Percentiles rank a stretch among this genome's conserved stretches.
Conservation (phyloP, 2,888 invertebrate genomes). For the Drosophila mulleri region DNA sequence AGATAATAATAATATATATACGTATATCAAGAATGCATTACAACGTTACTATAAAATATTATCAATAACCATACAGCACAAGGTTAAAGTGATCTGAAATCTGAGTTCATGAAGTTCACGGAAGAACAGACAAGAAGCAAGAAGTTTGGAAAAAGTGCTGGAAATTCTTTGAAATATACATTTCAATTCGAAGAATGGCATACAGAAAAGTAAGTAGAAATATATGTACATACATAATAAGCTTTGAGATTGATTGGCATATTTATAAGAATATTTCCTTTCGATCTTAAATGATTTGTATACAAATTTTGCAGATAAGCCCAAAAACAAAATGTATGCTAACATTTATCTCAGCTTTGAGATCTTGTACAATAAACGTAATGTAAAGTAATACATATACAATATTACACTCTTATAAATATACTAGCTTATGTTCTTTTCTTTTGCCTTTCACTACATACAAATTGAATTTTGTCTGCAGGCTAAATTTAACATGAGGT, state of each 20-base stretch:
- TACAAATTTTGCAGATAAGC: background rate
- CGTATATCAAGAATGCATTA: background rate
- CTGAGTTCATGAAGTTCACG: background rate
- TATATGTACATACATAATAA: background rate
- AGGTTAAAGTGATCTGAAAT: background rate
- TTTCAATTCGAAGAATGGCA: background rate
- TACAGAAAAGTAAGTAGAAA: background rate
- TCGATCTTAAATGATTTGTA: background rate
- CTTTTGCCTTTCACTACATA: background rate
- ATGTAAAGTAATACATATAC: no score
- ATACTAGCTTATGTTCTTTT: no score
- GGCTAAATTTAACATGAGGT: constrained; percentile 14
- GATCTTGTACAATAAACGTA: no score
- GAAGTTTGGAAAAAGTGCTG: background rate
- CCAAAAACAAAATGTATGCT: background rate
- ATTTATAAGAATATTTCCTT: background rate
- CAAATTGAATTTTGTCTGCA: background rate
- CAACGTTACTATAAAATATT: background rate
- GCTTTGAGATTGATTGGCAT: no score
- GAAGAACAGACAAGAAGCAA: no score
- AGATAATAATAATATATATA: background rate
- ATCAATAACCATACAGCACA: background rate
- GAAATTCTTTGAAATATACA: background rate
- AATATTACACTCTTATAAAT: no score
- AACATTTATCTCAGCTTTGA: background rate